Percentiles rank a stretch among this genome's conserved stretches.
These are phyloP conservation scores for Zeus faber DNA, from an alignment of 2,113 vertebrate genomes.

Conservation along the genomic window DNA sequence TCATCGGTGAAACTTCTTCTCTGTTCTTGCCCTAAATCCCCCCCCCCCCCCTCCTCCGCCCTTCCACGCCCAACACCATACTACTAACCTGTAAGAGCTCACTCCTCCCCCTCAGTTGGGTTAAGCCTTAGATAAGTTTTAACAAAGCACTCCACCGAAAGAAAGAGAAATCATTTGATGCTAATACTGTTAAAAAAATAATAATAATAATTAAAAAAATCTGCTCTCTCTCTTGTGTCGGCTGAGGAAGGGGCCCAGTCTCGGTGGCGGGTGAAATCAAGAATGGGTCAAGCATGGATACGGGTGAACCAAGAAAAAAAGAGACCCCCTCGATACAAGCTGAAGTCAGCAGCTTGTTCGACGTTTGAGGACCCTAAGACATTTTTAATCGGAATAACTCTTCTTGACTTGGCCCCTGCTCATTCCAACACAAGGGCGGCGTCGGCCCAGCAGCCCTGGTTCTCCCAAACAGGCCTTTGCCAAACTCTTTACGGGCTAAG, in stretches of 20 bases:
- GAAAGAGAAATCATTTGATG: constrained; percentile 60
- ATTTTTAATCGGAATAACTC: no score
- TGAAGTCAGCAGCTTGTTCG: no score
- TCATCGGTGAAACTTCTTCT: constrained; percentile 9
- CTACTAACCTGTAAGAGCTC: constrained; percentile 49
- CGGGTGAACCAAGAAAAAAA: no score
- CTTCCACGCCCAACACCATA: constrained; percentile 32
- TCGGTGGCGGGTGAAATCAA: no score
- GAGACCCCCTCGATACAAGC: no score
- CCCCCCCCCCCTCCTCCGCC: constrained; percentile 17
- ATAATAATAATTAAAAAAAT: constrained; percentile 43
- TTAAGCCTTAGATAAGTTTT: constrained; percentile 36
- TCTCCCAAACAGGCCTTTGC: no score
- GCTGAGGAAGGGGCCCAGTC: no score
- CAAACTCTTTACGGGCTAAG: background rate
- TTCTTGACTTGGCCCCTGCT: constrained; percentile 35
- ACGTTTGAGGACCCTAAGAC: no score
- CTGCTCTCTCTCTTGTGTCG: constrained; percentile 55
- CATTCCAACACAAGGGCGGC: constrained; percentile 25
- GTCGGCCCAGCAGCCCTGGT: constrained; percentile 30
- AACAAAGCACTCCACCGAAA: constrained; percentile 60
- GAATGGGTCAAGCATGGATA: no score
- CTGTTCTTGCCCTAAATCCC: constrained; percentile 10
- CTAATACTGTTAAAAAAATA: no score
- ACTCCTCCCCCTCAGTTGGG: constrained; percentile 42